Evolutionary conservation across 2,888 invertebrate genomes (phyloP), one percentile per base, ranked within the genome.

Genomic region (Chaitophorus viminalis): DNA sequence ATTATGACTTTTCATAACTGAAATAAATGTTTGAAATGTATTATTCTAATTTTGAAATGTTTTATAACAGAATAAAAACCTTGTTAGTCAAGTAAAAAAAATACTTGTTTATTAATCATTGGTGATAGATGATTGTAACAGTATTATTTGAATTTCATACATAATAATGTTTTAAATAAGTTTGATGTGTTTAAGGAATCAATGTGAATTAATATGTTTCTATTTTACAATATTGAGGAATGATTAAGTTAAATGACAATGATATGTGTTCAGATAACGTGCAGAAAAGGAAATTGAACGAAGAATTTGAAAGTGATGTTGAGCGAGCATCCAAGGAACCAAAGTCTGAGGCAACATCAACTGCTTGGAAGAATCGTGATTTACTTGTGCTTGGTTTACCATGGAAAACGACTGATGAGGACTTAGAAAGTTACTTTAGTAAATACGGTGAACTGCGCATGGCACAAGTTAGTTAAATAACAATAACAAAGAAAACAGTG

Each of bases 391-490:
- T 99, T 88, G 99, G 99, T 65, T 93, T 99, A 90, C 98, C 99
- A 83, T 99, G 98, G 98, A 99, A 99, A 92, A 97, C 98, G 17
- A 96, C 96, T 1, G 99, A 99, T 92, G 98, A 98, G 90, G 97
- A 98, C 91, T 94, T 99, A 90, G 94, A 97, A 90, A 96, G 97
- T 91, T 99, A 99, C 92, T 99, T 99, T 92, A 98, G 98, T 91
- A 96, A 97, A 89, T 99, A 97, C 93, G 99, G 99, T 60, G 98
- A 98, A 92, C 97, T 99, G 84, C 94, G 99, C 60, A 98, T 99
- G 98, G 98, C 90, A 75, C 90, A 90, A 89, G 90, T 87, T 87
- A 87, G 86, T 87, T 78, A 31, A 68, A 79, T 31, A 87, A 54
- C 72, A 79, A 79, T 79, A 79, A 79, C 68, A 70, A 70, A 87